phyloP scores from a whole-genome alignment of 2,888 invertebrate species.

The Trichogramma evanescens region DNA sequence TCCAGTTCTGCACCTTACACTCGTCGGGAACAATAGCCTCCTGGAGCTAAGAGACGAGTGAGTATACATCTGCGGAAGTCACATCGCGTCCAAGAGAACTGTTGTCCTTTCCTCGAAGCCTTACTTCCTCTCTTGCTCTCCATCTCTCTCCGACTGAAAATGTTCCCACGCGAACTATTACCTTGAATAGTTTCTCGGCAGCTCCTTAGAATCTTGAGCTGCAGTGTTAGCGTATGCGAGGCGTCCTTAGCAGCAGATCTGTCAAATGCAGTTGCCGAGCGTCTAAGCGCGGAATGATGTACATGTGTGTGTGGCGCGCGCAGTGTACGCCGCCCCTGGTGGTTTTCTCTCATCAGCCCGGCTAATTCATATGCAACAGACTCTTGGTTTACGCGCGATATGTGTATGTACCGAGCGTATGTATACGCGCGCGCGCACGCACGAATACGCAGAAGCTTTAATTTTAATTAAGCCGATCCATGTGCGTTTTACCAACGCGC shows the following conservation, averaged over 20 bases:
- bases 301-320: conserved; percentile 4
- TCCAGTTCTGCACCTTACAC: not conserved
- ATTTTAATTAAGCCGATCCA: no score
- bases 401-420: no score
- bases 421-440: no score
- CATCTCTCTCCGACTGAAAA: not conserved
- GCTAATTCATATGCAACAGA: no score
- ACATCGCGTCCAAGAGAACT: not conserved
- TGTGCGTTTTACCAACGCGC: no score
- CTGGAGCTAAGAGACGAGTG: not conserved
- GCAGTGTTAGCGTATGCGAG: not conserved
- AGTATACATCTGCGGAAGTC: not conserved
- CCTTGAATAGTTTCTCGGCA: not conserved
- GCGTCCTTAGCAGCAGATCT: conserved; percentile 19
- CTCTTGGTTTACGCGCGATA: no score
- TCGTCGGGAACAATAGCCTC: not conserved
- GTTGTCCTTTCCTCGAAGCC: no score
- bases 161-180: not conserved
- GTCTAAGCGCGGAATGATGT: conserved; percentile 20
- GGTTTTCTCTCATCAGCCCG: no score
- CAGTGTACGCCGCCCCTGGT: no score
- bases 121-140: not conserved
- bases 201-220: not conserved
- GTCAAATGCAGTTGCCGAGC: conserved; percentile 23
- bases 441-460: no score